These are phyloP conservation scores for rat (Rattus norvegicus) DNA, from an alignment of 2,113 vertebrate genomes.

Conservation along the genomic window GRCr8 NC_086033.1:67446501-67447000, in stretches of 20 bases:
- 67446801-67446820: too few relatives aligned
- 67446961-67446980: neutral
- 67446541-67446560: neutral
- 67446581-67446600: neutral
- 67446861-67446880: neutral
- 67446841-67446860: neutral
- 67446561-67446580: neutral
- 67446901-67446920: neutral
- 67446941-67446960: neutral
- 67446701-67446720: neutral
- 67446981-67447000: neutral
- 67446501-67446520: neutral
- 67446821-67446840: neutral
- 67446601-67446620: neutral
- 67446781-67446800: neutral
- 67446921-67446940: neutral
- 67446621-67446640: neutral
- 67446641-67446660: neutral
- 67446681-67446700: neutral
- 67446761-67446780: neutral
- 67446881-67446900: neutral
- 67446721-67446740: neutral
- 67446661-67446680: neutral
- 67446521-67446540: neutral
- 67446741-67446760: neutral